Evolutionary conservation across 2,797 vertebrate genomes (phyloP).

Genomic region (Cynopterus sphinx): DNA sequence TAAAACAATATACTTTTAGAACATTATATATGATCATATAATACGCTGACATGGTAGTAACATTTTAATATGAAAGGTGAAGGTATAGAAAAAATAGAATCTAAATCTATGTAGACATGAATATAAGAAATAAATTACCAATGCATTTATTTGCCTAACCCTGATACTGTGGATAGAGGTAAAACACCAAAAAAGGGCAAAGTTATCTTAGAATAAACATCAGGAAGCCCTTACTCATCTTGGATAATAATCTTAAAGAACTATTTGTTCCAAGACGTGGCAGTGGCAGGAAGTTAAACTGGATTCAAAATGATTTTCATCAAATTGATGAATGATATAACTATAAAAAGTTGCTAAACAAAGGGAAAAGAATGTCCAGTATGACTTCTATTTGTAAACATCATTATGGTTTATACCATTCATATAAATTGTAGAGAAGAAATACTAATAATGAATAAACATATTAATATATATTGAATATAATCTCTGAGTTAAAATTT

Average conservation of each 20-base stretch:
- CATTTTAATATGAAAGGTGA: background rate
- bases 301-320: slow-evolving; percentile 49
- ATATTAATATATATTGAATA: background rate
- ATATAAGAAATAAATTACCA: background rate
- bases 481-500: background rate
- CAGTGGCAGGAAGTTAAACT: slow-evolving; percentile 35
- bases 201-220: slow-evolving; percentile 1
- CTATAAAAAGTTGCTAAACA: slow-evolving; percentile 41
- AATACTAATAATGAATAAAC: background rate
- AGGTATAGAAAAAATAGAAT: background rate
- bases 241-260: slow-evolving; percentile 32
- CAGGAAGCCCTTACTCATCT: background rate
- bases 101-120: background rate
- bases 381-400: background rate
- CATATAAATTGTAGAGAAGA: background rate
- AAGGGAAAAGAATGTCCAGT: background rate
- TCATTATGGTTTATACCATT: background rate
- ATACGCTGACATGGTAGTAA: background rate
- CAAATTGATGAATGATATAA: slow-evolving; percentile 41
- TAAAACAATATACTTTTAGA: background rate
- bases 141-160: background rate
- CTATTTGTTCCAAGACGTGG: slow-evolving; percentile 38
- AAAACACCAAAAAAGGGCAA: background rate
- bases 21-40: background rate
- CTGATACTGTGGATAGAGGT: background rate